Base-by-base conservation (phyloP, 2,888 invertebrate species). In the Caenorhabditis macrosperma region DNA sequence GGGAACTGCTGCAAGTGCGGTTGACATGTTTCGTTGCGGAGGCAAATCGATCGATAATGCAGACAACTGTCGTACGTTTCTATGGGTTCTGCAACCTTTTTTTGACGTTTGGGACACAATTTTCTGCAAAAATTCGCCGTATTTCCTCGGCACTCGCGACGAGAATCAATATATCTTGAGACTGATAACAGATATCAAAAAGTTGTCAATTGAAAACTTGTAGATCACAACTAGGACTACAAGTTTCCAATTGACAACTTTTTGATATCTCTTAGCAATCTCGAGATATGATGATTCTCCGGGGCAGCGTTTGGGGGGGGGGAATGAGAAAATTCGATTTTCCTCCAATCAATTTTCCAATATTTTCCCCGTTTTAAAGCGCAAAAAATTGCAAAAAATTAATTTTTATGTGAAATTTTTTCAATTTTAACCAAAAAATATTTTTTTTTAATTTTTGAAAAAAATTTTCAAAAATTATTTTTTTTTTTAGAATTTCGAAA, bases 31-130 rank as follows among this genome's bases (percentile, higher is more conserved):
- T 57, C 60, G 55, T 81, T 77, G 63, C 82, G 74, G 5, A 84
- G 50, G 50, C 84, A 84, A 17, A 76, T 60, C 26, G 82, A 82
- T 44, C 84, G 78, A 46, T 79, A 78, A 50, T 84, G 81, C 17
- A 84, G 80, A 63, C 84, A 84, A 63, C 82, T 82, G 63, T 78
- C 79, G 72, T 82, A 79, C n/a, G 52, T 20, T 59, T 20, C 28
- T 17, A 35, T 15, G 17, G 52, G 9, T 38, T 52, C 76, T 76
- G 68, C 12, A 66, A 59, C 26, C 15, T 33, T 22, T 50, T 30
- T 35, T 55, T 35, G 3, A 33, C 20, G 30, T 54, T 54, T 30
- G 3, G 3, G 6, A 9, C 2, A n/a, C n/a, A n/a, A 12, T 50
- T 50, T 50, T 50, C 26, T 52, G 50, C n/a, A 22, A 24, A 52